Conservation (phyloP, 2,113 vertebrate genomes). For the Macrotis lagotis region DNA sequence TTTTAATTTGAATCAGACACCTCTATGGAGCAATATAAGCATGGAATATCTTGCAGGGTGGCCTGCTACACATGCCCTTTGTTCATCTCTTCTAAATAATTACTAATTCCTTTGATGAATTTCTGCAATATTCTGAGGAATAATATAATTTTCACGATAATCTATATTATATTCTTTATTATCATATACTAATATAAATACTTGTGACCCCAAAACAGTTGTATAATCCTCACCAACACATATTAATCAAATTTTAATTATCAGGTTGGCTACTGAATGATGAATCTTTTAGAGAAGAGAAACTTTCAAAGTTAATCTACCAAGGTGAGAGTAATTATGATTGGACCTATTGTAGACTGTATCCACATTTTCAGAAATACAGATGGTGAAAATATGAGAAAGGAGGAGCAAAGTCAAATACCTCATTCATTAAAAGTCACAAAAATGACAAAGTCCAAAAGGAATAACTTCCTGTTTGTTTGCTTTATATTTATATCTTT, state of each 20-base stretch:
- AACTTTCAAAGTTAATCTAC: not conserved
- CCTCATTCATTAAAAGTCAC: not conserved
- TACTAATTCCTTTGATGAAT: not conserved
- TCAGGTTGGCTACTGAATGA: not conserved
- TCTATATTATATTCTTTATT: not conserved
- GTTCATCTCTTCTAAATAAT: not conserved
- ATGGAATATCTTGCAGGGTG: rapidly evolving
- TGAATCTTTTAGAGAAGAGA: not conserved
- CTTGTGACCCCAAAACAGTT: not conserved
- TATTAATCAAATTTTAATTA: not conserved
- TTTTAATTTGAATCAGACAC: not conserved
- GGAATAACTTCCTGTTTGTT: not conserved
- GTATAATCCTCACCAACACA: not conserved
- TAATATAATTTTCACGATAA: not conserved
- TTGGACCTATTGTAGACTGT: rapidly evolving
- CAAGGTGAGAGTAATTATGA: not conserved
- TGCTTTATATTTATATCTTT: not conserved
- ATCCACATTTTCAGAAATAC: not conserved
- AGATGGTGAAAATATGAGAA: not conserved
- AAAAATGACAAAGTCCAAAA: not conserved
- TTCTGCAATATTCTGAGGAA: not conserved
- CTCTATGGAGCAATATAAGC: too few species aligned
- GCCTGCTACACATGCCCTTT: too few species aligned
- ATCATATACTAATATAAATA: not conserved
- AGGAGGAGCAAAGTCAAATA: not conserved